Base-by-base conservation (phyloP, 2,888 invertebrate genomes). In the Tenodera sinensis region DNA sequence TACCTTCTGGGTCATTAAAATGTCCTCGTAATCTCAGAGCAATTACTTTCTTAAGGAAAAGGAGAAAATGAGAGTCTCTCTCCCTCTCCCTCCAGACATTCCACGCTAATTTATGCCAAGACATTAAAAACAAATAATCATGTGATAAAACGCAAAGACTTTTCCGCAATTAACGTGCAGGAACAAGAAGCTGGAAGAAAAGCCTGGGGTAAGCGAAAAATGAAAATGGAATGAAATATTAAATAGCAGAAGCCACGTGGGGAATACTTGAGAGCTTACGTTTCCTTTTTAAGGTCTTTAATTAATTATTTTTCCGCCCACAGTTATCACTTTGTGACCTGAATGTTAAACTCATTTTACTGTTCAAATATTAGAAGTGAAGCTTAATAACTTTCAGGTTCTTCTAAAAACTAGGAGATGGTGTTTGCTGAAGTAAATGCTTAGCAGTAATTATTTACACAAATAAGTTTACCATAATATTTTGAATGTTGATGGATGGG, bases 1-100 rank as follows among this genome's bases (percentile, higher is more conserved):
- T 87, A 87, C 87, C 30, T 87, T 87, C 82, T 81, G 81, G 87
- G 87, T 83, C 82, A 87, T 87, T 87, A 87, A 87, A 86, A 15
- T 34, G 34, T 86, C n/a, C 54, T 87, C 82, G n/a, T 87, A 87
- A 87, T 87, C 87, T 87, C 83, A 30, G n/a, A 87, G 81, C 83
- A 87, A 83, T 81, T 83, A 87, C 42, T 87, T 86, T 87, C 81
- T 71, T 87, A 81, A 83, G 83, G 81, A 87, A 83, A 71, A 71
- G 54, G 54, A 71, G 54, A 71, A 71, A 71, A 71, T 71, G 54
- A 71, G 54, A 71, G 54, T 30, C 87, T 28, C 34, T 87, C 54
- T 28, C 34, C 83, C 54, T 42, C 14, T n/a, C 34, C 82, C 30
- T 27, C 30, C 30, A 87, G 87, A 34, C 82, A 87, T 87, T 83